A percentile compares a stretch with the other conserved stretches of the same genome.
Conservation (phyloP, 2,113 vertebrate species). For the Myrmecophaga tridactyla region DNA sequence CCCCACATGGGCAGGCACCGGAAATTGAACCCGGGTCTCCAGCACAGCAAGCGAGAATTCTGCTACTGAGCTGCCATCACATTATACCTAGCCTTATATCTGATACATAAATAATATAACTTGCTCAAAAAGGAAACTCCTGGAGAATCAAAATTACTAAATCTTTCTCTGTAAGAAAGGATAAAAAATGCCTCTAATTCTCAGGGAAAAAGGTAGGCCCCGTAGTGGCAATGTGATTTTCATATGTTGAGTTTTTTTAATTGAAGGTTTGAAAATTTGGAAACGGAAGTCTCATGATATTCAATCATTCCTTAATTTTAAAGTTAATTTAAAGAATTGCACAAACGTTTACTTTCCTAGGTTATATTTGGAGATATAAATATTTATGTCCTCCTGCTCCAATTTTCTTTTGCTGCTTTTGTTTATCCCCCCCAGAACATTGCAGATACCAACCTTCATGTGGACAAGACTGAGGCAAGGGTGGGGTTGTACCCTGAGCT, state of each 20-base stretch:
- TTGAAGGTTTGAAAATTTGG: background rate
- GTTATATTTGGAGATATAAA: slow-evolving; percentile 31
- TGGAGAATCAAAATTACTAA: background rate
- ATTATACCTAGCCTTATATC: background rate
- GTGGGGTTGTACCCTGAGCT: background rate
- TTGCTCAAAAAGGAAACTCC: background rate
- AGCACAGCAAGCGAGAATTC: no score
- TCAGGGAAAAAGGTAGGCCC: background rate
- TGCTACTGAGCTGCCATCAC: no score
- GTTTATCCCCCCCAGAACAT: background rate
- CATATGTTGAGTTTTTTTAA: slow-evolving; percentile 11
- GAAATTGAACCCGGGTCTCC: no score
- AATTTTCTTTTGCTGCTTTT: slow-evolving; percentile 6
- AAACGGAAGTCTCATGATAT: background rate
- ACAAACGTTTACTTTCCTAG: slow-evolving; percentile 2
- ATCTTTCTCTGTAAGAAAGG: background rate
- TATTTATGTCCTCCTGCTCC: slow-evolving; percentile 12
- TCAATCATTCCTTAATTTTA: background rate
- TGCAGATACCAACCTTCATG: background rate
- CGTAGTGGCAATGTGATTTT: background rate
- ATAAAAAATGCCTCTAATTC: background rate
- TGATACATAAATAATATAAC: background rate
- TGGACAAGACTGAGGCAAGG: background rate
- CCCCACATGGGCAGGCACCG: no score
- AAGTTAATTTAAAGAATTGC: slow-evolving; percentile 23